phyloP scores from a whole-genome alignment of 2,888 invertebrate species.

The Melanostoma mellinum region DNA sequence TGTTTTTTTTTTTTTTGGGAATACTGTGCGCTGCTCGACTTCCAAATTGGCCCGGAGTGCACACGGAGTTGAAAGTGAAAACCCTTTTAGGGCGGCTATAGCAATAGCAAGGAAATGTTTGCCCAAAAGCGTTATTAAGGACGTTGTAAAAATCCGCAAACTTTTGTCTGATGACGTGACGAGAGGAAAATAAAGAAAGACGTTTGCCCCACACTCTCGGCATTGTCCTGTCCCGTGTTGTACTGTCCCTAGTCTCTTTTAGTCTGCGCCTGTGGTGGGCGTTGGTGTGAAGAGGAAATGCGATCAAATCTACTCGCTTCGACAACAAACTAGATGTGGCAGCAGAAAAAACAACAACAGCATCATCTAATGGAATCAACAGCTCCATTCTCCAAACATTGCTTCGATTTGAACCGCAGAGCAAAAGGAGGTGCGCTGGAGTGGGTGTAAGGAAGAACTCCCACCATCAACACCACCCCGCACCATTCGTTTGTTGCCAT shows the following conservation, averaged over 20 bases:
- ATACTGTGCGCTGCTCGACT: conserved; percentile 30
- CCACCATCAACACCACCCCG: not conserved
- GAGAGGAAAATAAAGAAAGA: conserved; percentile 57
- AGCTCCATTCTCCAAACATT: conserved; percentile 56
- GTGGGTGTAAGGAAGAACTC: conserved; percentile 12
- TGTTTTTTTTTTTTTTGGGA: conserved; percentile 21
- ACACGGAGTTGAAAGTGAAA: conserved; percentile 64
- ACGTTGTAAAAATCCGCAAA: conserved; percentile 68
- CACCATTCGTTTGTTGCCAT: not conserved
- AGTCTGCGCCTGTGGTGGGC: not conserved
- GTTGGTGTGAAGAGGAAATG: conserved; percentile 34
- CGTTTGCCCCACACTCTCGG: conserved; percentile 23
- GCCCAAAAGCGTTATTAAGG: conserved; percentile 68
- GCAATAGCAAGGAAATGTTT: conserved; percentile 48
- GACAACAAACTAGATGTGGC: conserved; percentile 50
- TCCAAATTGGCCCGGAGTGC: conserved; percentile 58
- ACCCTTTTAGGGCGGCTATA: conserved; percentile 49
- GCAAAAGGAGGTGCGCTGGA: conserved; percentile 11
- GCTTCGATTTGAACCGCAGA: conserved; percentile 41
- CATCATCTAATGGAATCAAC: conserved; percentile 62
- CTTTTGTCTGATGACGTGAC: conserved; percentile 71
- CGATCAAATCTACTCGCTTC: conserved; percentile 58
- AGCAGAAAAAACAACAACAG: conserved; percentile 58
- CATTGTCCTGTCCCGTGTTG: not conserved
- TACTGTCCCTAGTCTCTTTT: conserved; percentile 1